Evolutionary conservation across 92 coral and sea anemone genomes (phyloP), one percentile per base, ranked within the genome.

Genomic region (Diadumene lineata): DNA sequence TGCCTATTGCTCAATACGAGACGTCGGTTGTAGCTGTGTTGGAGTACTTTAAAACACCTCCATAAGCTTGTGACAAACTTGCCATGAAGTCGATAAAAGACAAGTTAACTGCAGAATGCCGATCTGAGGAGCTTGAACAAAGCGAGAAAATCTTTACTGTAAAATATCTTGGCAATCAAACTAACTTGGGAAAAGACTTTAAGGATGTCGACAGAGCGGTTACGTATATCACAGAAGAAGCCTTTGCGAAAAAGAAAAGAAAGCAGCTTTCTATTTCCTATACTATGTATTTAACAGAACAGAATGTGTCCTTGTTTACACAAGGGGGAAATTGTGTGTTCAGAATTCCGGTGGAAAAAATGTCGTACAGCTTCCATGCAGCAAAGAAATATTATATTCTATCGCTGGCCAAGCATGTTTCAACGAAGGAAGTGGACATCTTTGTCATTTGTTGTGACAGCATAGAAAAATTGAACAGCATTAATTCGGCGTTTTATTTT

Each of bases 351-450:
- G 78, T 90, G 21, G 81, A 74, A 6, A 87, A 93, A 44, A 80
- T 90, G 23, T 93, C 98, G 23, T 93, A 87, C 31, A 88, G 91
- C 18, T 77, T 86, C 61, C 58, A 84, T 46, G 44, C 60, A 30
- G 65, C 73, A 38, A 67, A 75, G 44, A 79, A 82, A 58, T 71
- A 81, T 56, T 79, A 90, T 8, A 66, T 93, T 26, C 74, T 93
- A 31, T 96, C 96, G 15, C 87, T 93, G 74, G 90, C 86, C 46
- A 87, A 81, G 50, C 98, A 93, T 43, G 76, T 90, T 34, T 76
- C 88, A 44, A 84, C 88, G 0, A 50, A 76, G 19, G 86, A 83
- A 70, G 91, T 92, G 34, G 98, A 94, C 60, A 85, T 93, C 29
- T 90, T 85, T 31, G 98, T 90, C 6, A 83, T 94, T 15, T 77